These are phyloP conservation scores for Patella ulyssiponensis DNA, from an alignment of 2,888 invertebrate species.

Conservation along the genomic window DNA sequence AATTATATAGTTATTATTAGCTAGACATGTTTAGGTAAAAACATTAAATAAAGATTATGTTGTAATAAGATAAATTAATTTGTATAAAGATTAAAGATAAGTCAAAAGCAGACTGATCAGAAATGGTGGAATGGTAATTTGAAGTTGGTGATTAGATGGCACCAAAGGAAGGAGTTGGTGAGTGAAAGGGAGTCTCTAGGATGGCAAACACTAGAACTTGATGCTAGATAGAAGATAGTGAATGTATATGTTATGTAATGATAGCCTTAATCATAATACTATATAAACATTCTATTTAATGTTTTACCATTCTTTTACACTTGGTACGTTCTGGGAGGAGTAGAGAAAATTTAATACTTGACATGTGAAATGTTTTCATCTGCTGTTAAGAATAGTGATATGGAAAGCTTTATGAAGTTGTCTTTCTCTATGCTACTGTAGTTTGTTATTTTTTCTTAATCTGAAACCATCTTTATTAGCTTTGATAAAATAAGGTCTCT, in stretches of 20 bases:
- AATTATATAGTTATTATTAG: not conserved
- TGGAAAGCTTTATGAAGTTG: too few species aligned
- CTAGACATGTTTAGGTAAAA: slow-evolving; percentile 1
- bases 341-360: slow-evolving; percentile 11
- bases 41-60: slow-evolving; percentile 8
- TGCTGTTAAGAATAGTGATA: not conserved
- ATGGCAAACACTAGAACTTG: not conserved
- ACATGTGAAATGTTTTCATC: slow-evolving; percentile 10
- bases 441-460: not conserved
- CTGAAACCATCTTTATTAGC: too few species aligned
- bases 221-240: not conserved
- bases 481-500: too few species aligned
- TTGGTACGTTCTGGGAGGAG: slow-evolving; percentile 11
- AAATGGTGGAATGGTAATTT: not conserved
- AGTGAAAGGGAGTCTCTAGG: slow-evolving; percentile 7
- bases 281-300: not conserved
- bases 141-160: slow-evolving; percentile 4
- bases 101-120: not conserved
- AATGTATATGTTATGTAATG: slow-evolving; percentile 11
- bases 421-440: not conserved
- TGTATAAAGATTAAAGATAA: slow-evolving; percentile 5
- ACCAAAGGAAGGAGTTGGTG: slow-evolving; percentile 7
- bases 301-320: not conserved
- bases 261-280: slow-evolving; percentile 7
- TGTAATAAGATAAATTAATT: not conserved